Evolutionary conservation across 2,888 invertebrate species (phyloP), one percentile per base, ranked within the genome.

Genomic region (Catocala nupta): DNA sequence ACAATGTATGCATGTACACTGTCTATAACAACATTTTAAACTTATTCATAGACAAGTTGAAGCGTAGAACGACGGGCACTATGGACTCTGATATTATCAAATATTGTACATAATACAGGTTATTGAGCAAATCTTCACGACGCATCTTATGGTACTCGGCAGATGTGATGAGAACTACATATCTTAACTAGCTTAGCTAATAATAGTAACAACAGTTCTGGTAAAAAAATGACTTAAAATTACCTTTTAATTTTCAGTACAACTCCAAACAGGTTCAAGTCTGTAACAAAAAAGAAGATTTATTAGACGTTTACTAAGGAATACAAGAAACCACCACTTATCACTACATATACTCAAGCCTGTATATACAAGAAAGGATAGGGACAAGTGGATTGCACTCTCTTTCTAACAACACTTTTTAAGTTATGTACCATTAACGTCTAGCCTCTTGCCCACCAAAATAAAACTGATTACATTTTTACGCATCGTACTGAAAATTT

Each of bases 81-180:
- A 43, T 11, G 43, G 5, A 43, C 5, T 8, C 8, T 44, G 2
- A 9, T 11, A 44, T 5, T 44, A 44, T 44, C 43, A 44, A 12
- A 13, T 12, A 13, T 12, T 1, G 12, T 36, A 8, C 10, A 36
- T 13, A 43, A 48, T 33, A 25, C 25, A 25, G 25, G 25, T 3
- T 3, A 25, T 25, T 25, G 25, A 25, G 25, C 25, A 25, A 45
- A 60, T 60, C 60, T 25, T 60, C 55, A 60, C 55, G 55, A 55
- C 50, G 10, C 5, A 60, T 55, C 60, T 60, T 55, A 55, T n/a
- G 25, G 60, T 36, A 33, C 25, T 50, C 34, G 49, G 43, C 49
- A 36, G 54, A 36, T 39, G 36, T 50, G 44, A 33, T 49, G 36
- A 44, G 54, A 54, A 59, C 34, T 12, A 25, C 9, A 33, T 34